A percentile compares a stretch with the other conserved stretches of the same genome.
These are phyloP conservation scores for Brachyhypopomus occidentalis DNA, from an alignment of 2,113 vertebrate species.

Conservation along the genomic window DNA sequence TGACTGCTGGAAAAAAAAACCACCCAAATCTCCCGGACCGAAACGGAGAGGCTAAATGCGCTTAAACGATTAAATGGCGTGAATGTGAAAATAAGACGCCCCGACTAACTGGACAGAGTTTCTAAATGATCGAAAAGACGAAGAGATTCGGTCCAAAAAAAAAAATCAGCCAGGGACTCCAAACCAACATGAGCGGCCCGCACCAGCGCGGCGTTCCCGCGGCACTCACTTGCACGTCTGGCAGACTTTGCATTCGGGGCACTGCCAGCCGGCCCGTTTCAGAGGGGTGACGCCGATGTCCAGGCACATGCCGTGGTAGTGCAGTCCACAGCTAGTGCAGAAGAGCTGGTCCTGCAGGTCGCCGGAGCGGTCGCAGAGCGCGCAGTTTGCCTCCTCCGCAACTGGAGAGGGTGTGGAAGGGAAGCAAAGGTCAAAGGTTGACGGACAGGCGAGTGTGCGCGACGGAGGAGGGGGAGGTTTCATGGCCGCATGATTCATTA, in stretches of 20 bases:
- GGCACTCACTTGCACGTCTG: slow-evolving; percentile 98
- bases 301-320: slow-evolving; percentile 98
- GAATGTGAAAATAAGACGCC: too few relatives aligned
- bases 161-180: too few relatives aligned
- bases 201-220: not conserved
- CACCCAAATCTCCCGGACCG: too few relatives aligned
- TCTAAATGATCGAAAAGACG: too few relatives aligned
- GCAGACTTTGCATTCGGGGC: slow-evolving; percentile 99
- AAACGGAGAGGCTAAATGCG: not conserved
- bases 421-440: not conserved
- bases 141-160: too few relatives aligned
- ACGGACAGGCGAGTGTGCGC: too few relatives aligned
- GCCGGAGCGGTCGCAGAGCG: slow-evolving; percentile 95
- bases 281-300: slow-evolving; percentile 94
- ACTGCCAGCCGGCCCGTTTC: slow-evolving; percentile 97
- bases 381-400: slow-evolving; percentile 92
- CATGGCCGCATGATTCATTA: too few relatives aligned
- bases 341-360: slow-evolving; percentile 97
- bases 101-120: too few relatives aligned
- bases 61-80: too few relatives aligned
- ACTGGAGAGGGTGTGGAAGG: slow-evolving; percentile 63
- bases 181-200: too few relatives aligned
- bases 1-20: not conserved
- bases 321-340: slow-evolving; percentile 98
- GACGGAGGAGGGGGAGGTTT: too few relatives aligned